A percentile compares a stretch with the other conserved stretches of the same genome.
These are phyloP conservation scores for Coleophora flavipennella DNA, from an alignment of 2,888 invertebrate species.

Conservation along the genomic window DNA sequence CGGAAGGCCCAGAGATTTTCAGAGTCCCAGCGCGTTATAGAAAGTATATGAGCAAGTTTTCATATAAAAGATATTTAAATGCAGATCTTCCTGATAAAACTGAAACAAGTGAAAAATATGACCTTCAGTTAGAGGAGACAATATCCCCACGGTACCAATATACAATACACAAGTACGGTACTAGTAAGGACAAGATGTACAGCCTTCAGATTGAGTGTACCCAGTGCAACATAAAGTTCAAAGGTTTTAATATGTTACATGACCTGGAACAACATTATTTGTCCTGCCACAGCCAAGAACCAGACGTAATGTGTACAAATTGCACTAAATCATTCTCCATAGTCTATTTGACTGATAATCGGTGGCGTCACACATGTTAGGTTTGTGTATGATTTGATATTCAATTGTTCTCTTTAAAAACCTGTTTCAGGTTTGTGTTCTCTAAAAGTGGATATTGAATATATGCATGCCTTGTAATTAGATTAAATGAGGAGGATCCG, in stretches of 20 bases:
- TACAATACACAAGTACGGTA: too few relatives aligned
- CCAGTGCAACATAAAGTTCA: too few relatives aligned
- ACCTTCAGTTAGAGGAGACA: slow-evolving; percentile 39
- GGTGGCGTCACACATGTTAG: slow-evolving; percentile 33
- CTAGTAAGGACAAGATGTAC: too few relatives aligned
- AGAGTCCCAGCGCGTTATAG: slow-evolving; percentile 18
- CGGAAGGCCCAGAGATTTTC: neutral
- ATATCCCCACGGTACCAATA: slow-evolving; percentile 22
- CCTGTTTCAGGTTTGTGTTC: too few relatives aligned
- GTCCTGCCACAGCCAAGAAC: slow-evolving; percentile 27
- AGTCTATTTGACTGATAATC: slow-evolving; percentile 17
- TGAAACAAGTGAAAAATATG: slow-evolving; percentile 16
- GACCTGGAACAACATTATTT: slow-evolving; percentile 29
- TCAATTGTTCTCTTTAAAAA: too few relatives aligned
- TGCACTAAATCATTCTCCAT: slow-evolving; percentile 25
- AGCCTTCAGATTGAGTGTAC: too few relatives aligned
- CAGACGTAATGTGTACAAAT: slow-evolving; percentile 32
- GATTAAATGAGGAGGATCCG: too few relatives aligned
- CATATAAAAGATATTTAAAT: slow-evolving; percentile 36
- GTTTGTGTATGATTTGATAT: too few relatives aligned
- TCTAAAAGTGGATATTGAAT: too few relatives aligned
- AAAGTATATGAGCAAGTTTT: slow-evolving; percentile 23
- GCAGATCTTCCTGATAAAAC: slow-evolving; percentile 16
- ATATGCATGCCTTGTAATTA: too few relatives aligned
- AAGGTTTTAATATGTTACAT: slow-evolving; percentile 9